Conservation (phyloP, 2,888 invertebrate species). For the Clistopyga incitator region DNA sequence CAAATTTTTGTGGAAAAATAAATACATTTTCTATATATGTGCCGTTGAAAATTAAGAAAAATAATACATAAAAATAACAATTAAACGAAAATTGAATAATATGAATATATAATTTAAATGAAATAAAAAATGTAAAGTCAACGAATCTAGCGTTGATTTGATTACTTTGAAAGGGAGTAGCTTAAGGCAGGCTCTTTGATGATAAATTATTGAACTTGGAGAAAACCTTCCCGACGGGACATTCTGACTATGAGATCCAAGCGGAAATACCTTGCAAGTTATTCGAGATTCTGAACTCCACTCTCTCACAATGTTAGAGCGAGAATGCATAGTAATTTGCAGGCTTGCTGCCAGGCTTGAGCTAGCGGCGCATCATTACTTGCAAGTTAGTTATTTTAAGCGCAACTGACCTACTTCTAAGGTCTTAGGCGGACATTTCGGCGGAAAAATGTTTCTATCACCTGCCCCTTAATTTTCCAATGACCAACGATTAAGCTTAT, state of each 20-base stretch:
- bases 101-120: no score
- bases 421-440: slow-evolving; percentile 25
- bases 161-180: no score
- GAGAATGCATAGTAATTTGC: slow-evolving; percentile 61
- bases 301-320: slow-evolving; percentile 46
- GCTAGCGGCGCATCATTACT: slow-evolving; percentile 64
- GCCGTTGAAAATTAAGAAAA: no score
- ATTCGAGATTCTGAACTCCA: slow-evolving; percentile 23
- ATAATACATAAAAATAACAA: no score
- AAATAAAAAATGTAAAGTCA: no score
- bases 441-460: slow-evolving; percentile 24
- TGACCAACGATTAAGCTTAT: neutral
- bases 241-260: neutral
- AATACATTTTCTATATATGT: no score
- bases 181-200: neutral
- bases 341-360: slow-evolving; percentile 64
- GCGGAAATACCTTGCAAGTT: slow-evolving; percentile 12
- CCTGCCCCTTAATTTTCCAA: neutral
- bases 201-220: slow-evolving; percentile 10
- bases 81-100: no score
- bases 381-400: slow-evolving; percentile 64
- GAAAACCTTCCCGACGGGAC: neutral
- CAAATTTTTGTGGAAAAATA: no score
- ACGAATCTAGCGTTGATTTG: no score
- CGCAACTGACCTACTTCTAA: slow-evolving; percentile 64